A percentile compares a stretch with the other conserved stretches of the same genome.
Evolutionary conservation across 2,888 invertebrate genomes (phyloP).

Genomic region (Gisinianus flammeolus): DNA sequence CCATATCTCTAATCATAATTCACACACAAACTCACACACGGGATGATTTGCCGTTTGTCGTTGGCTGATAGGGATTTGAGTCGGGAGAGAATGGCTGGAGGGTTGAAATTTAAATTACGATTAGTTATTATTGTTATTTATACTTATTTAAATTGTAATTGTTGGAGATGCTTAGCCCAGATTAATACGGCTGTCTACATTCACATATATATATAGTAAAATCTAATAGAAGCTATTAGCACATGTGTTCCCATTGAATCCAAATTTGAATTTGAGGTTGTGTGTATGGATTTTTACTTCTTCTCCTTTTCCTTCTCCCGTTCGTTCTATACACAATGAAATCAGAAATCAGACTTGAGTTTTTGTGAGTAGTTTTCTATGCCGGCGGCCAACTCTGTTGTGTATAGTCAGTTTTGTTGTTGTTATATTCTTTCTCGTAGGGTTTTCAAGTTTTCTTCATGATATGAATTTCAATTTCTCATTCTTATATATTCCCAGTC

Average conservation of each 20-base stretch:
- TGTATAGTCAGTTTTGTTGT: not conserved
- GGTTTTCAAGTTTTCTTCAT: not conserved
- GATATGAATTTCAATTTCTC: not conserved
- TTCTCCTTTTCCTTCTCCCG: too few relatives aligned
- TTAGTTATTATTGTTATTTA: not conserved
- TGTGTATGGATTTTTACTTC: not conserved
- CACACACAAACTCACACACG: not conserved
- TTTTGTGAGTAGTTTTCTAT: not conserved
- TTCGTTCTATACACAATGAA: not conserved
- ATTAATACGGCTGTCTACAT: not conserved
- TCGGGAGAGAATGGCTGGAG: not conserved
- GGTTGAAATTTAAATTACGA: not conserved
- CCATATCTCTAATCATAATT: not conserved
- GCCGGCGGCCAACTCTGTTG: conserved; percentile 1
- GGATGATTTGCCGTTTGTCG: not conserved
- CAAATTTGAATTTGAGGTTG: not conserved
- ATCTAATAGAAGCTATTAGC: not conserved
- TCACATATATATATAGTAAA: not conserved
- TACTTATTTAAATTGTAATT: not conserved
- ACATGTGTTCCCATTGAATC: not conserved
- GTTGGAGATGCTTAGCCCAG: not conserved
- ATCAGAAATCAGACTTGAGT: not conserved
- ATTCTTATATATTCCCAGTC: not conserved
- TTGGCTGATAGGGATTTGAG: not conserved
- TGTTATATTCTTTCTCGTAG: not conserved